phyloP scores from a whole-genome alignment of 2,888 invertebrate species.

The Luperina nickerlii region DNA sequence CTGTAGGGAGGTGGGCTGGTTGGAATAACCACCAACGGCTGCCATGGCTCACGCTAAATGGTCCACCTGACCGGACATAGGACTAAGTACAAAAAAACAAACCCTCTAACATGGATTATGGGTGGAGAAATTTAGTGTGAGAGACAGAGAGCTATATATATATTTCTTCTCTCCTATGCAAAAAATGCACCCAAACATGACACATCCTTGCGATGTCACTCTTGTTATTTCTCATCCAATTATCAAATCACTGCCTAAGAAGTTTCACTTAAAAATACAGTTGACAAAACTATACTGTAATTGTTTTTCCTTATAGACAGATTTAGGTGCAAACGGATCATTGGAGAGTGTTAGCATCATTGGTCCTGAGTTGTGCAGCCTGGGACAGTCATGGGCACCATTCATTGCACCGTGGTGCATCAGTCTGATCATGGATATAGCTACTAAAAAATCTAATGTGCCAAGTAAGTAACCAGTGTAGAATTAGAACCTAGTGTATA shows the following conservation, averaged over 20 bases:
- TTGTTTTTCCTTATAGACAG: constrained; percentile 74
- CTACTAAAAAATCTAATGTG: constrained; percentile 85
- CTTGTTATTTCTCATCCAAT: background rate
- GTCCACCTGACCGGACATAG: too few relatives aligned
- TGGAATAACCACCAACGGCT: too few relatives aligned
- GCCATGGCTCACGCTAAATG: too few relatives aligned
- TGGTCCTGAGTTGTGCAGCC: constrained; percentile 83
- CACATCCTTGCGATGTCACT: background rate
- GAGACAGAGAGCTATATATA: too few relatives aligned
- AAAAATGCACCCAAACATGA: too few relatives aligned
- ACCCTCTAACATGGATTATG: too few relatives aligned
- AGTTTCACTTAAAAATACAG: background rate
- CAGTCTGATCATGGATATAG: constrained; percentile 87
- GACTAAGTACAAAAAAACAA: too few relatives aligned
- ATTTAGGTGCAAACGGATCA: constrained; percentile 78
- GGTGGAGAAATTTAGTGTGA: too few relatives aligned
- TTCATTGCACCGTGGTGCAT: constrained; percentile 89
- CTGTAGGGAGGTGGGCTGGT: too few relatives aligned
- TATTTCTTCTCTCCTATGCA: too few relatives aligned
- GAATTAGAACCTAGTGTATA: too few relatives aligned
- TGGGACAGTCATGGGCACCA: constrained; percentile 87
- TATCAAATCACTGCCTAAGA: background rate
- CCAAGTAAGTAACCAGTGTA: constrained; percentile 79
- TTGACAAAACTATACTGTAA: background rate
- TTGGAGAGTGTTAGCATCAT: constrained; percentile 88